phyloP scores from a whole-genome alignment of 2,113 vertebrate species.

The Erpornis zantholeuca region DNA sequence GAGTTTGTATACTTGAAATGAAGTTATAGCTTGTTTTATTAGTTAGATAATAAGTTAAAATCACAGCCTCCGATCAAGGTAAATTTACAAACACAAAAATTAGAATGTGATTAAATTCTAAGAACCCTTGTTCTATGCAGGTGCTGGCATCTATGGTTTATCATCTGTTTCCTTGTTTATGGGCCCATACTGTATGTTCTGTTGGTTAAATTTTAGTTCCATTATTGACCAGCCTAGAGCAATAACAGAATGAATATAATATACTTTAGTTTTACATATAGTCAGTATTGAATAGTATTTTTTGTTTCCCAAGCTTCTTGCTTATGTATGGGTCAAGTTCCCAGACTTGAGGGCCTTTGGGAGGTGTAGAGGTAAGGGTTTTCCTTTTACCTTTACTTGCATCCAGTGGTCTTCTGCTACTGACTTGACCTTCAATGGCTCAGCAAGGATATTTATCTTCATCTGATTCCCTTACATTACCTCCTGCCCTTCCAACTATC shows the following conservation, averaged over 20 bases:
- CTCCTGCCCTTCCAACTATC: no score
- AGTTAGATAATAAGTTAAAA: background rate
- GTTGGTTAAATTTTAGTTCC: background rate
- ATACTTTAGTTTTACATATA: background rate
- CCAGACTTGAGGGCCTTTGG: background rate
- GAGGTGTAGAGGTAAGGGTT: background rate
- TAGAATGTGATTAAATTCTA: background rate
- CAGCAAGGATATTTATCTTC: background rate
- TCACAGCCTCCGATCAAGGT: background rate
- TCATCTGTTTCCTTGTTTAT: background rate
- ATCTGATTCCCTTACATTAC: no score
- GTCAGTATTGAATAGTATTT: background rate
- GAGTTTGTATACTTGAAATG: background rate
- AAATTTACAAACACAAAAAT: background rate
- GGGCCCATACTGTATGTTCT: background rate
- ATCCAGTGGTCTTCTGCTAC: background rate
- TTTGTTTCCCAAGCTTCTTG: background rate
- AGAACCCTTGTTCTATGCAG: background rate
- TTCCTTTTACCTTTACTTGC: background rate
- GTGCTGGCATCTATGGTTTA: background rate
- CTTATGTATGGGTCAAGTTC: background rate
- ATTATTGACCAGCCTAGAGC: background rate
- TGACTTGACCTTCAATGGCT: background rate
- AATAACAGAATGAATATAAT: background rate
- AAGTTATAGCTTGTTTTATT: background rate